Base-by-base conservation (phyloP, 2,797 vertebrate genomes). In the Chanos chanos region DNA sequence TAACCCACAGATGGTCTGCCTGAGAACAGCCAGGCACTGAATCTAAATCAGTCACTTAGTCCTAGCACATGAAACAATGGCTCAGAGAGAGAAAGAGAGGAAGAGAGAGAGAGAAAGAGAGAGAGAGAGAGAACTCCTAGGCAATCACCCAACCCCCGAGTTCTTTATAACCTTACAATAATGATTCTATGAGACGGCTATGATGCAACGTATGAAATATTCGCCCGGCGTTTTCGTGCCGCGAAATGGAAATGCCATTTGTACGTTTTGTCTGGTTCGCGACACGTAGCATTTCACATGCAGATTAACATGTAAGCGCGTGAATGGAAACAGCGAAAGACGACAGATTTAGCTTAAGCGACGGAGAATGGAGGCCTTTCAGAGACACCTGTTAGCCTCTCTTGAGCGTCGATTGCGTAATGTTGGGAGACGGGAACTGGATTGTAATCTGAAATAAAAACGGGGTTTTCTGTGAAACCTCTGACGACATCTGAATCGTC, bases 1-100 rank as follows among this genome's bases (percentile, higher is more conserved):
- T 89, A 87, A 89, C 86, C 86, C 89, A 88, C 89, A 90, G 89
- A 88, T 89, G 89, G 87, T 85, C 86, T 83, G 84, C 81, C 84
- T 85, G 88, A 87, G 71, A 87, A 85, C 82, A 82, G 86, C 85
- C 89, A 91, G 87, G 81, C 89, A 86, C 86, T 82, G 87, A 83
- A 86, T 84, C 84, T 89, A 89, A 89, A 89, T 91, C 86, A 88
- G 84, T 88, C 89, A 89, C 87, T 91, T 89, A 90, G 87, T 82
- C 86, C 83, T 85, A 87, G 86, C 80, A 77, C 81, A 86, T 85
- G 81, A 86, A 81, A 87, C 85, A 85, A 86, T 82, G 79, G 83
- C n/a, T n/a, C n/a, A n/a, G n/a, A n/a, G n/a, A n/a, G n/a, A n/a
- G n/a, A n/a, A n/a, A n/a, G n/a, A n/a, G n/a, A n/a, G n/a, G n/a